phyloP scores from a whole-genome alignment of 2,113 vertebrate species.

The Kryptolebias marmoratus region DNA sequence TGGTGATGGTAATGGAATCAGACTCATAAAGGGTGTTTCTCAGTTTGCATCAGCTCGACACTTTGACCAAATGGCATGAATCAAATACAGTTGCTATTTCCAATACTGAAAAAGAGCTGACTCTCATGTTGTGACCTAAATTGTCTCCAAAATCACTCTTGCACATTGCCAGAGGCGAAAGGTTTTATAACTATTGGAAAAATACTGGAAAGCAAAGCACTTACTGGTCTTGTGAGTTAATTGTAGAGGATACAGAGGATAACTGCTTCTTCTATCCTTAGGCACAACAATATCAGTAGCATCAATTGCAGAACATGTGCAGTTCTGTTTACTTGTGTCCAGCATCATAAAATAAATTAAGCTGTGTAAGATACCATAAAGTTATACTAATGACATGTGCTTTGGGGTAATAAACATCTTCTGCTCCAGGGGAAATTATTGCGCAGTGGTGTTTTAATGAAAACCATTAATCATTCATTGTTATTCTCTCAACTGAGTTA shows the following conservation, averaged over 20 bases:
- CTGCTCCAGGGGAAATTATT: slow-evolving; percentile 36
- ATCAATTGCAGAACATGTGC: slow-evolving; percentile 1
- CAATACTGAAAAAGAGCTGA: slow-evolving; percentile 9
- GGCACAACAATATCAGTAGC: slow-evolving; percentile 7
- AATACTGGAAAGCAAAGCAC: neutral
- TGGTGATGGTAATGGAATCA: slow-evolving; percentile 49
- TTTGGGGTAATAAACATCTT: slow-evolving; percentile 60
- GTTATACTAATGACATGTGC: slow-evolving; percentile 52
- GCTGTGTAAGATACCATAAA: slow-evolving; percentile 50
- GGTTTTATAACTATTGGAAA: slow-evolving; percentile 27
- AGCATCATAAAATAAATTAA: slow-evolving; percentile 44
- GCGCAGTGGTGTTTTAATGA: slow-evolving; percentile 57
- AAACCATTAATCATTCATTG: slow-evolving; percentile 69
- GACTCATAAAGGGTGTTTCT: slow-evolving; percentile 39
- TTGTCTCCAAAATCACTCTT: neutral
- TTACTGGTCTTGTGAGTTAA: slow-evolving; percentile 28
- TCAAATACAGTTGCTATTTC: slow-evolving; percentile 35
- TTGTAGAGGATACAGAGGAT: slow-evolving; percentile 25
- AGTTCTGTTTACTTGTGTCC: slow-evolving; percentile 35
- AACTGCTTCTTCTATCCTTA: neutral
- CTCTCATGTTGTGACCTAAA: slow-evolving; percentile 27
- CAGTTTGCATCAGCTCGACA: slow-evolving; percentile 56
- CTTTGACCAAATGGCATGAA: slow-evolving; percentile 53
- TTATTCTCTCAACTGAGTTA: slow-evolving; percentile 39
- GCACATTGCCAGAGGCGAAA: slow-evolving; percentile 22